phyloP scores from a whole-genome alignment of 2,888 invertebrate species.

The Cenopis cana region DNA sequence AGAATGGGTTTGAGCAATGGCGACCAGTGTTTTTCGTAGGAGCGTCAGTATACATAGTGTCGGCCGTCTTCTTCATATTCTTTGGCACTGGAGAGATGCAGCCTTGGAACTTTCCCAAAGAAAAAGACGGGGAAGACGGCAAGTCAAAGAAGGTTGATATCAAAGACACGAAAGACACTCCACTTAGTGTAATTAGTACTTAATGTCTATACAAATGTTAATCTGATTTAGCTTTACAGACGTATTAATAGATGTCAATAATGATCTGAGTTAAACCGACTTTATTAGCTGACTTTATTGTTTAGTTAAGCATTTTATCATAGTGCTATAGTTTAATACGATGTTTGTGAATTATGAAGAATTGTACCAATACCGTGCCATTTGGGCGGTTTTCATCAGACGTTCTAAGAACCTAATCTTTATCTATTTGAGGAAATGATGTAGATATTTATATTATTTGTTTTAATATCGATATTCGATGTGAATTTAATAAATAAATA shows the following conservation, averaged over 20 bases:
- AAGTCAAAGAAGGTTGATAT: conserved; percentile 57
- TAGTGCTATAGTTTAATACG: neutral
- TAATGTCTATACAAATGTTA: conserved; percentile 9
- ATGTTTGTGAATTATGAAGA: neutral
- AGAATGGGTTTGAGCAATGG: conserved; percentile 91
- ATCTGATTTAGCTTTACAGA: conserved; percentile 11
- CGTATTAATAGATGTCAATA: conserved; percentile 1
- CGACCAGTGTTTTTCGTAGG: conserved; percentile 90
- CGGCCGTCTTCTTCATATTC: conserved; percentile 88
- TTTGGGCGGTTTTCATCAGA: conserved; percentile 6
- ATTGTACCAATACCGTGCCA: conserved; percentile 1
- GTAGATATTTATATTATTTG: neutral
- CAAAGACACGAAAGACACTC: conserved; percentile 70
- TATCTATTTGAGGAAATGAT: neutral
- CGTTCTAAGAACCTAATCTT: neutral
- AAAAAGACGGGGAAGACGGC: conserved; percentile 51
- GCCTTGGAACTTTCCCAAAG: conserved; percentile 86
- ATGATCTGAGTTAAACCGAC: conserved; percentile 21
- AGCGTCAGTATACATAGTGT: conserved; percentile 88
- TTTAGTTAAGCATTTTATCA: neutral
- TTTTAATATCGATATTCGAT: neutral
- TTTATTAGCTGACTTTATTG: conserved; percentile 6
- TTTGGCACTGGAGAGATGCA: conserved; percentile 90
- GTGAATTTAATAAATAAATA: neutral
- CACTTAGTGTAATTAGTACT: conserved; percentile 60